Evolutionary conservation across 2,888 invertebrate genomes (phyloP).

Genomic region (Amiota mariae): DNA sequence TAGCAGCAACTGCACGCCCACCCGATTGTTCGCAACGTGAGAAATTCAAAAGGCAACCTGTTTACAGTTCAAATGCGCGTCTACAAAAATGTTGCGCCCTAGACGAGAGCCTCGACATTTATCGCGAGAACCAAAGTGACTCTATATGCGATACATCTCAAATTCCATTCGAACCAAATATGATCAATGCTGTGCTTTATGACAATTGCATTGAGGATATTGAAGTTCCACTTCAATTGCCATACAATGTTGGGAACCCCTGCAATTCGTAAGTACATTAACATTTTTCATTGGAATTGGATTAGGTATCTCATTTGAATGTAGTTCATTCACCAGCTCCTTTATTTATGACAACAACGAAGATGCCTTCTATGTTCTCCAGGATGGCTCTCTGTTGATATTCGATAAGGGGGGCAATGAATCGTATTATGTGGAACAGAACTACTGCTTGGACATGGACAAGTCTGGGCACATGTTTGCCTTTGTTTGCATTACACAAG

Average conservation of each 20-base stretch:
- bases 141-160: conserved; percentile 56
- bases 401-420: conserved; percentile 68
- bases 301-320: conserved; percentile 5
- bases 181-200: conserved; percentile 68
- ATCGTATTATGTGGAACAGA: conserved; percentile 61
- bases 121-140: conserved; percentile 60
- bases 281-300: background rate
- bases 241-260: conserved; percentile 69
- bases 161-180: conserved; percentile 52
- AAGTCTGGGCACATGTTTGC: conserved; percentile 66
- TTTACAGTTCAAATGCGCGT: conserved; percentile 66
- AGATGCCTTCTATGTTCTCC: conserved; percentile 67
- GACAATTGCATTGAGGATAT: conserved; percentile 72
- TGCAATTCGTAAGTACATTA: conserved; percentile 67
- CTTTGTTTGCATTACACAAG: conserved; percentile 69
- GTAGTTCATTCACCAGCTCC: conserved; percentile 45
- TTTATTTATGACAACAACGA: conserved; percentile 61
- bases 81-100: conserved; percentile 73
- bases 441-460: conserved; percentile 71
- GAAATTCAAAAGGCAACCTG: conserved; percentile 59
- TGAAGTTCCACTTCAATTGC: conserved; percentile 58
- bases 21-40: conserved; percentile 65
- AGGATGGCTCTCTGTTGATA: conserved; percentile 70
- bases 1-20: conserved; percentile 37
- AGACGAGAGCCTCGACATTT: conserved; percentile 66